Base-by-base conservation (phyloP, 2,113 vertebrate species). In the Opisthocomus hoazin region DNA sequence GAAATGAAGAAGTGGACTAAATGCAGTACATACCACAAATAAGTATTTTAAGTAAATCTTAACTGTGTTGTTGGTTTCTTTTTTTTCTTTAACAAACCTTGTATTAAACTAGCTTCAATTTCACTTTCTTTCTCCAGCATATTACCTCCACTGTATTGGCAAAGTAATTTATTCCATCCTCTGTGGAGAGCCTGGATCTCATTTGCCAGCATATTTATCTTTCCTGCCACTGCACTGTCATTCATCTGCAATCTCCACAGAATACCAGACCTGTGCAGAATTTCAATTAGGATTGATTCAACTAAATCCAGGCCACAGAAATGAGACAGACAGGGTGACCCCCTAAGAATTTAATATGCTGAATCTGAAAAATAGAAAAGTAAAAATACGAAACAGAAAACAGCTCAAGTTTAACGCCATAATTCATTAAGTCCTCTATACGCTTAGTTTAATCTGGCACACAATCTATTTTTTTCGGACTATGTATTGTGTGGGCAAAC, bases 271-370 rank as follows among this genome's bases (percentile, higher is more conserved):
- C 96, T 98, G 98, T 96, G 97, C 98, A 97, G 98, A 98, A 98
- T 98, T 98, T 98, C 98, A 98, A 98, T 98, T 98, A 98, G 98
- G 97, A 98, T 98, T 98, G 98, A 98, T 98, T 98, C 98, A 98
- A 97, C 97, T 98, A 98, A 98, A 98, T 98, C 98, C 98, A 98
- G 98, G 97, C 95, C 97, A 97, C 74, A 95, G 96, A 97, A 97
- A 2, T 93, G 90, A 96, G 91, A 93, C 95, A 97, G 97, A 98
- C 97, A 98, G 98, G 93, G 96, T 98, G 98, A 98, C 97, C 97
- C 96, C 95, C 93, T 93, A 97, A 97, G 98, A 98, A 98, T 98
- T 97, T 96, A 97, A 97, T 97, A 97, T 90, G 74, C 89, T 95
- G 91, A 95, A 93, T 94, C 89, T 79, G 58, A 89, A 97, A 94